Base-by-base conservation (phyloP, 1,140 invertebrate genomes). In the Drosophila kurseongensis region DNA sequence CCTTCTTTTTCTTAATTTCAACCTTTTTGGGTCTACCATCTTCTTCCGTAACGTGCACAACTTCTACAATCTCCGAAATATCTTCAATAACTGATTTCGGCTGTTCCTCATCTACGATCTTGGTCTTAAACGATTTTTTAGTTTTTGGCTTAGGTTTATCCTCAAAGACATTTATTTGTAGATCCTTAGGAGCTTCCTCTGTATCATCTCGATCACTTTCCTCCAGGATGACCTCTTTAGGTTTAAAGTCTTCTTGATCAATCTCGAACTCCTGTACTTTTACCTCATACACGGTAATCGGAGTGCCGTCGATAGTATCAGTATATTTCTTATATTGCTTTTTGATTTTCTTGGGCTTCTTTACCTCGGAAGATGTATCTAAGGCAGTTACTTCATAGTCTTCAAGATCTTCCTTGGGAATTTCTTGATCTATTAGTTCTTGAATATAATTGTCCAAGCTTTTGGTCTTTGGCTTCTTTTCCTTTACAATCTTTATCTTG, bases 341-440 rank as follows among this genome's bases (percentile, higher is more conserved):
- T 44, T 79, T 86, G 9, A 77, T 61, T 50, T 91, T 93, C 57
- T 85, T 93, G 3, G 90, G 75, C 36, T 91, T 91, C 74, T 85
- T 77, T 42, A 27, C 52, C 5, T 69, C 67, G 45, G 52, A 54
- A 52, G 65, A 55, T 44, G 75, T 59, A 14, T 80, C 83, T 10
- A 23, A 14, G 44, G 76, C 12, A 16, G 60, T 45, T 42, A 76
- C 14, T 48, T 91, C 78, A 13, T 47, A 74, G 29, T 75, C 66
- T 67, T 86, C 72, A 45, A 88, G 55, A 54, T 90, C 75, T 32
- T 80, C 50, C 44, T 80, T 84, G 12, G 76, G 77, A 61, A 90
- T 67, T 59, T 93, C 90, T n/a, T 81, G 52, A 47, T 91, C 83
- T 40, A 88, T 82, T 0, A 91, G 38, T 14, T 77, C 59, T 48